phyloP scores from a whole-genome alignment of 2,797 vertebrate genomes.

The Monodelphis domestica region DNA sequence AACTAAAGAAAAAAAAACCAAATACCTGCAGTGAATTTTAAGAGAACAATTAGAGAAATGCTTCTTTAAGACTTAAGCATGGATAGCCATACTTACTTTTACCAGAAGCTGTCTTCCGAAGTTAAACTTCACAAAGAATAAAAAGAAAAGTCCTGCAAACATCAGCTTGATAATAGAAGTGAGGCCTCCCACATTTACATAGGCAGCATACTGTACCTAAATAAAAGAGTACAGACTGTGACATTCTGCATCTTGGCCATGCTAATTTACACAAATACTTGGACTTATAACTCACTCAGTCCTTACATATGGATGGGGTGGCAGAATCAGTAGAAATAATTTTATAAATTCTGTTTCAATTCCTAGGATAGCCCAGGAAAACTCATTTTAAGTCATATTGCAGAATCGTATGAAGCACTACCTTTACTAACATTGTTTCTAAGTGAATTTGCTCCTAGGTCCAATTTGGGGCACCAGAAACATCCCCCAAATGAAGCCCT shows the following conservation, averaged over 20 bases:
- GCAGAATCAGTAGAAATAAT: neutral
- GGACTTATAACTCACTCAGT: neutral
- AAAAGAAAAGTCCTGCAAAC: conserved; percentile 93
- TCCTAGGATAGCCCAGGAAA: neutral
- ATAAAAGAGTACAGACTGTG: neutral
- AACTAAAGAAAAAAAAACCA: conserved; percentile 83
- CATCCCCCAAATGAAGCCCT: neutral
- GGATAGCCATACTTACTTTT: conserved; percentile 88
- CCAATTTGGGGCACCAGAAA: neutral
- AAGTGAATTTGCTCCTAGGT: neutral
- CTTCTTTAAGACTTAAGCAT: conserved; percentile 44
- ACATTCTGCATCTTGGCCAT: neutral
- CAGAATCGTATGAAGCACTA: neutral
- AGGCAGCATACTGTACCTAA: conserved; percentile 95
- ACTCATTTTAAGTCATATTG: neutral
- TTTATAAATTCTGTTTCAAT: neutral
- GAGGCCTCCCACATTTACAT: conserved; percentile 90
- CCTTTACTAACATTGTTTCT: neutral
- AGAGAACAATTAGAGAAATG: conserved; percentile 20
- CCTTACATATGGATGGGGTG: neutral
- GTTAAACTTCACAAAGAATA: conserved; percentile 92
- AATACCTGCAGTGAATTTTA: conserved; percentile 48
- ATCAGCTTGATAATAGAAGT: conserved; percentile 91
- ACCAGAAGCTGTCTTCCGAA: conserved; percentile 93
- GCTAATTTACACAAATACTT: neutral